Conservation (phyloP, 2,797 vertebrate species). For the Echiichthys vipera region DNA sequence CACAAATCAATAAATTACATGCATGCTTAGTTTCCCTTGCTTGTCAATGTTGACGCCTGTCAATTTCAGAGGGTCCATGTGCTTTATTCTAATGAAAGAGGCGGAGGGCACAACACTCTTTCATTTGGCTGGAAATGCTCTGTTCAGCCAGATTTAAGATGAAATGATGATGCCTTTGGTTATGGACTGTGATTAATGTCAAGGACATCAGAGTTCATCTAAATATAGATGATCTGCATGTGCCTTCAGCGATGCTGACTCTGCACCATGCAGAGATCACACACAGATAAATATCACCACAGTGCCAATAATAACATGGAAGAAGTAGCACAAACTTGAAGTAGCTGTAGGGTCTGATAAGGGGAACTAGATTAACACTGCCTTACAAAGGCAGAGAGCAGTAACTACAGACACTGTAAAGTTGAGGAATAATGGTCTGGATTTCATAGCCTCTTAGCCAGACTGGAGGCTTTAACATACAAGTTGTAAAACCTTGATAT, state of each 20-base stretch:
- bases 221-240: conserved; percentile 72
- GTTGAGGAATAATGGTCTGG: not conserved
- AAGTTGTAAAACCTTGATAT: not conserved
- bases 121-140: conserved; percentile 73
- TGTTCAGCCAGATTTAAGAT: conserved; percentile 79
- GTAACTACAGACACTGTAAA: not conserved
- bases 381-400: not conserved
- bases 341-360: conserved; percentile 10
- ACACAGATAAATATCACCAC: conserved; percentile 52
- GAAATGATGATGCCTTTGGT: conserved; percentile 81
- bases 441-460: not conserved
- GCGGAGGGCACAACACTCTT: conserved; percentile 63
- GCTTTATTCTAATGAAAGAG: conserved; percentile 83
- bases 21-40: conserved; percentile 73
- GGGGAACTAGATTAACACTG: not conserved
- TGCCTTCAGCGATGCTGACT: conserved; percentile 59
- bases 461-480: not conserved
- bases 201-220: conserved; percentile 79
- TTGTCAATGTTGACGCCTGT: conserved; percentile 75
- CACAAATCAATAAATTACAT: conserved; percentile 76
- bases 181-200: conserved; percentile 78
- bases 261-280: conserved; percentile 48
- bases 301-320: conserved; percentile 48
- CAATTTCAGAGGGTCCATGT: conserved; percentile 59
- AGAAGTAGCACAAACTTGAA: conserved; percentile 12